Percentiles rank a stretch among this genome's conserved stretches.
Evolutionary conservation across 2,888 invertebrate species (phyloP).

Genomic region (Chromoteleia sp.): DNA sequence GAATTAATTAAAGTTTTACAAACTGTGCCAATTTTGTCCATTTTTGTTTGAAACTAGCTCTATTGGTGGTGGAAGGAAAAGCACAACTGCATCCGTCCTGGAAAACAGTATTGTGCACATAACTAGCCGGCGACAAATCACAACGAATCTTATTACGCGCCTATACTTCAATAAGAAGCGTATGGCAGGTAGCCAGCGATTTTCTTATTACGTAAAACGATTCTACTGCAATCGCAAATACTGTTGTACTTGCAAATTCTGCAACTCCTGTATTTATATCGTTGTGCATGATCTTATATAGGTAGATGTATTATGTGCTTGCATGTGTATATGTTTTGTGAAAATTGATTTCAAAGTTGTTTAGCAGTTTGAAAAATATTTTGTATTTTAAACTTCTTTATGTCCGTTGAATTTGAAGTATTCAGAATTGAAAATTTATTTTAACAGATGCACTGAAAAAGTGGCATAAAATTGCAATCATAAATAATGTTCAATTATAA

Average conservation of each 20-base stretch:
- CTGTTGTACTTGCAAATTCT: slow-evolving; percentile 51
- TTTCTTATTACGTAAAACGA: slow-evolving; percentile 63
- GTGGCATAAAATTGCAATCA: no score
- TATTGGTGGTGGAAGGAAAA: slow-evolving; percentile 28
- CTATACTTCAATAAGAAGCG: slow-evolving; percentile 63
- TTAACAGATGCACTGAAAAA: no score
- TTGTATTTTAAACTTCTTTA: no score
- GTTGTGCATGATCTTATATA: slow-evolving; percentile 5
- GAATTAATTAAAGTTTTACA: slow-evolving; percentile 49
- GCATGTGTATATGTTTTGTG: not conserved
- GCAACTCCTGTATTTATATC: slow-evolving; percentile 47
- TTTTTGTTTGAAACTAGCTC: slow-evolving; percentile 32
- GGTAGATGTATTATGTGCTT: not conserved
- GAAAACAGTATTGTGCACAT: slow-evolving; percentile 59
- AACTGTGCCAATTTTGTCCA: slow-evolving; percentile 25
- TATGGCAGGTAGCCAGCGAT: slow-evolving; percentile 65
- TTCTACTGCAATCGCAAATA: slow-evolving; percentile 49
- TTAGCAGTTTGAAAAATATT: slow-evolving; percentile 3
- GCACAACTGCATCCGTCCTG: slow-evolving; percentile 40
- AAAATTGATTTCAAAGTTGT: no score
- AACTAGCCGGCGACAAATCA: slow-evolving; percentile 61
- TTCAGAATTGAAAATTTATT: no score
- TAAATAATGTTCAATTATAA: no score
- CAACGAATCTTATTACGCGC: slow-evolving; percentile 65
- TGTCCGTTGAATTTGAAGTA: not conserved